phyloP scores from a whole-genome alignment of 2,888 invertebrate genomes.

The Hesperia comma region DNA sequence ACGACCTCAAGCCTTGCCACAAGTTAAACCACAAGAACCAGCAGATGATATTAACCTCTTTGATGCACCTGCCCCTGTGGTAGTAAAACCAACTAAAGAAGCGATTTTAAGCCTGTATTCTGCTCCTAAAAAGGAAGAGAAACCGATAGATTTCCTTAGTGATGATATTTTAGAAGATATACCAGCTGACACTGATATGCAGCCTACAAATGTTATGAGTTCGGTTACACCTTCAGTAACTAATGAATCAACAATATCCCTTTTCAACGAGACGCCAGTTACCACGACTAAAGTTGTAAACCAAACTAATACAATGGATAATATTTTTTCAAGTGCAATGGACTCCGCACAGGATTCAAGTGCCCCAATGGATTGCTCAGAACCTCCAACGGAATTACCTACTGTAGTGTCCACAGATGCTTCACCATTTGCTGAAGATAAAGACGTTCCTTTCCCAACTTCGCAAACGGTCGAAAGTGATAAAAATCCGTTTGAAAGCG shows the following conservation, averaged over 20 bases:
- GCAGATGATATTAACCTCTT: constrained; percentile 81
- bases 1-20: constrained; percentile 65
- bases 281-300: constrained; percentile 41
- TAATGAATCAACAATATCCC: constrained; percentile 38
- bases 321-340: constrained; percentile 31
- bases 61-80: constrained; percentile 81
- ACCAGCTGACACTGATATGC: constrained; percentile 47
- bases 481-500: constrained; percentile 69
- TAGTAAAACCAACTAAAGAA: constrained; percentile 81
- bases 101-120: constrained; percentile 85
- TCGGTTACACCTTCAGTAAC: constrained; percentile 49
- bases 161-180: constrained; percentile 80
- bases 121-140: constrained; percentile 69
- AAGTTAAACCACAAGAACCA: constrained; percentile 54
- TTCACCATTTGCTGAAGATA: constrained; percentile 64
- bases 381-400: constrained; percentile 51
- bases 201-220: constrained; percentile 51
- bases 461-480: constrained; percentile 52
- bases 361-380: constrained; percentile 71
- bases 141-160: constrained; percentile 83
- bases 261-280: constrained; percentile 42
- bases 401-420: constrained; percentile 51
- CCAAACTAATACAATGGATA: constrained; percentile 34
- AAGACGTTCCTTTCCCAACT: constrained; percentile 48
- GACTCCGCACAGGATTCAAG: constrained; percentile 36